A percentile compares a stretch with the other conserved stretches of the same genome.
phyloP scores from a whole-genome alignment of 2,888 invertebrate species.

The Harmothoe impar region DNA sequence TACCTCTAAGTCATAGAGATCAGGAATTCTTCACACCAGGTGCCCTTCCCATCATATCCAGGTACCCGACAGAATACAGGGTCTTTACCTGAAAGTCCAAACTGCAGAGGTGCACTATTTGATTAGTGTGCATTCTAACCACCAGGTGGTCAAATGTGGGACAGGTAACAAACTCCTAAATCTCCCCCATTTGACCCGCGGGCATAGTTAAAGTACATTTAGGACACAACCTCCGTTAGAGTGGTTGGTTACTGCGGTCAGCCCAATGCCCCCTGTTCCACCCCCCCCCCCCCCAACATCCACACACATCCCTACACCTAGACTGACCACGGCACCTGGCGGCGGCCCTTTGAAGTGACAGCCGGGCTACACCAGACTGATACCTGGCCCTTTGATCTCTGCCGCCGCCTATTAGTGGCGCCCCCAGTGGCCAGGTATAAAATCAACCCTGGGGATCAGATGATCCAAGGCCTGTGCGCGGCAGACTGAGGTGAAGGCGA shows the following conservation, averaged over 20 bases:
- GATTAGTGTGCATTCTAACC: no score
- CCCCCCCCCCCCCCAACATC: background rate
- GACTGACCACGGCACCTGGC: no score
- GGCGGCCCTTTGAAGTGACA: constrained; percentile 10
- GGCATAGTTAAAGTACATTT: background rate
- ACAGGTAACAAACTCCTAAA: background rate
- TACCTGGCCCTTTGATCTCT: background rate
- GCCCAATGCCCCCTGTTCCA: background rate
- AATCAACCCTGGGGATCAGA: background rate
- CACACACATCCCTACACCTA: no score
- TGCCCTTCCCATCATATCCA: no score
- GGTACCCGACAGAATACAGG: no score
- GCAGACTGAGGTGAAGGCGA: background rate
- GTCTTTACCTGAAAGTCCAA: no score
- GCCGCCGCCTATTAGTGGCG: background rate
- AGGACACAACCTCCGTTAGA: background rate
- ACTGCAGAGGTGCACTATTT: no score
- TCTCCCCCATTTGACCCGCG: background rate
- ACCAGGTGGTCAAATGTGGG: no score
- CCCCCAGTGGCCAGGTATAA: background rate
- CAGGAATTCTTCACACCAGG: no score
- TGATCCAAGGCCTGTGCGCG: background rate
- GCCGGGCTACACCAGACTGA: background rate
- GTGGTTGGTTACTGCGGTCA: background rate
- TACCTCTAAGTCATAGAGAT: no score